Evolutionary conservation across 2,797 vertebrate species (phyloP).

Genomic region (Cuculus canorus): DNA sequence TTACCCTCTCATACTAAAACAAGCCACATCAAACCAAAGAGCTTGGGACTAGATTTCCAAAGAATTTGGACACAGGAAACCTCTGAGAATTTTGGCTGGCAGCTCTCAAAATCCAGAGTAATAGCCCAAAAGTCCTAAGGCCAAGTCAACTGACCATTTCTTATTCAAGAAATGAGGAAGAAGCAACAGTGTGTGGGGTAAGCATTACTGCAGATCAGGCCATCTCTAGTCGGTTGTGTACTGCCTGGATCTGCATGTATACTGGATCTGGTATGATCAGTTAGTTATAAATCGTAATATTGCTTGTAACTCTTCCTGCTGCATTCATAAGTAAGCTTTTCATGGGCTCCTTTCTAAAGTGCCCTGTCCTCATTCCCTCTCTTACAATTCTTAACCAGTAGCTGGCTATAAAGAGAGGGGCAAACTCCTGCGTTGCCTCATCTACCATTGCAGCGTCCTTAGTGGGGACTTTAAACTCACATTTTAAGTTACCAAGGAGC

Average conservation of each 20-base stretch:
- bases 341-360: neutral
- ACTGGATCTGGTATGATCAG: neutral
- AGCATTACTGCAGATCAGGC: neutral
- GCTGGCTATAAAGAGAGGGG: neutral
- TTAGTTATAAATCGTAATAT: neutral
- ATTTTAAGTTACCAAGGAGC: neutral
- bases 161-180: neutral
- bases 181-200: rapidly evolving
- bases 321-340: neutral
- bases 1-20: slow-evolving; percentile 50
- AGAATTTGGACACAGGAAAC: neutral
- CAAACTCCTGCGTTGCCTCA: neutral
- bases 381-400: neutral
- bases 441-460: neutral
- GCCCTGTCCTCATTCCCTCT: neutral
- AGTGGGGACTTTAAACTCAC: neutral
- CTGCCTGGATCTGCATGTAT: rapidly evolving
- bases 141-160: neutral
- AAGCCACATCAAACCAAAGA: slow-evolving; percentile 36
- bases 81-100: neutral
- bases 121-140: neutral
- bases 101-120: neutral
- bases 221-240: neutral
- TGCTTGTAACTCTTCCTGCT: neutral
- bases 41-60: neutral